A percentile compares a stretch with the other conserved stretches of the same genome.
These are phyloP conservation scores for Nasonia vitripennis DNA, from an alignment of 1,140 invertebrate genomes.

Conservation along the genomic window DNA sequence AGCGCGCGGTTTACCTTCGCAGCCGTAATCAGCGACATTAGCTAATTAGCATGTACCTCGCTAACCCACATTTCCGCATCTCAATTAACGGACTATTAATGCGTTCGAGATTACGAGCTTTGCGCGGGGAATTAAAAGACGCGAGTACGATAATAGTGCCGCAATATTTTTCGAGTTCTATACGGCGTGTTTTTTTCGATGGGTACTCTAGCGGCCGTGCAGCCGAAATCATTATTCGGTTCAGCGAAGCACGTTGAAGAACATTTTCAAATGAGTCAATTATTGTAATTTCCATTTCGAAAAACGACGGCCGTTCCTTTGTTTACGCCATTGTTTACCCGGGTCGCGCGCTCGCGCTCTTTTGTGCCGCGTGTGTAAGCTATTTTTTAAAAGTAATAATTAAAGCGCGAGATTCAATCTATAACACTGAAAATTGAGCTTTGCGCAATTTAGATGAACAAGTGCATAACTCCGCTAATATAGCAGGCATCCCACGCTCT, in stretches of 20 bases:
- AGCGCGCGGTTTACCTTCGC: background rate
- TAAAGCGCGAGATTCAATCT: no score
- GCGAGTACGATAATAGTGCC: no score
- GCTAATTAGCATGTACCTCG: constrained; percentile 1
- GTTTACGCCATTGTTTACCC: no score
- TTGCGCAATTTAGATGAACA: no score
- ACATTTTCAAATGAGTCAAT: background rate
- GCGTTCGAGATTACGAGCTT: background rate
- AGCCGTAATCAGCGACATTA: constrained; percentile 14
- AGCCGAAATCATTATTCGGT: constrained; percentile 24
- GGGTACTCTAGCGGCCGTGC: background rate
- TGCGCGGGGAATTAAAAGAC: background rate
- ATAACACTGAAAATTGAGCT: no score
- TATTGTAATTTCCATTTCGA: constrained; percentile 13
- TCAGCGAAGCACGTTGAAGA: constrained; percentile 22
- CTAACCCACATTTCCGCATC: constrained; percentile 12
- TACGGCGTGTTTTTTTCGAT: background rate
- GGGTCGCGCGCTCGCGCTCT: no score
- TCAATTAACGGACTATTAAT: background rate
- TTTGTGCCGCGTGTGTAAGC: no score
- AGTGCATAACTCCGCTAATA: no score
- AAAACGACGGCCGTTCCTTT: background rate
- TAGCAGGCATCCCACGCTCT: background rate
- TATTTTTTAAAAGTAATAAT: no score
- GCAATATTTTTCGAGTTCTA: background rate